Evolutionary conservation across 1,140 invertebrate genomes (phyloP), one percentile per base, ranked within the genome.

Genomic region (Cylas formicarius): DNA sequence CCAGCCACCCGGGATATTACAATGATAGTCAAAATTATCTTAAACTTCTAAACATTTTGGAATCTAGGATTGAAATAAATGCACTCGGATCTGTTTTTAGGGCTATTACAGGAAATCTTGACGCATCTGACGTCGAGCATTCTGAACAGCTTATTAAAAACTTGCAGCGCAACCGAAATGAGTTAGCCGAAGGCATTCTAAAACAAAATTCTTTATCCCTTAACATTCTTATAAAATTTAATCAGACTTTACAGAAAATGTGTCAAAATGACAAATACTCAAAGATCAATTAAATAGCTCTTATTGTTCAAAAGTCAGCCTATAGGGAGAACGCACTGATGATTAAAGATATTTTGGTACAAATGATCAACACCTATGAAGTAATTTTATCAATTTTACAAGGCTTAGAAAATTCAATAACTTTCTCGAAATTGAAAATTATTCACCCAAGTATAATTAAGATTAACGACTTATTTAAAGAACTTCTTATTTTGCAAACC

Each of bases 311-410:
- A 14, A 27, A n/a, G n/a, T n/a, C n/a, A 39, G 29, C 26, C 11
- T 8, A 5, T 4, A 9, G n/a, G 11, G 4, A 27, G 29, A 26
- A 40, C 17, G 4, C 13, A n/a, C 9, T 9, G 27, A 13, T 40
- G 2, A 27, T 27, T 5, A 40, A 40, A 28, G 37, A 27, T 40
- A 27, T 40, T 9, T 27, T 40, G n/a, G 29, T 16, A 17, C 37
- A 39, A 39, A 14, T 39, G 10, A 39, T 39, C 16, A 39, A 39
- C 19, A 10, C 18, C 4, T 39, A 39, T 16, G 37, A 39, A 39
- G 29, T 39, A 4, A 27, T 39, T 3, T 11, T 27, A 14, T 24
- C 37, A 26, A 39, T 16, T 8, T 27, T 39, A 27, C 21, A 24
- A 27, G 37, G 29, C 18, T 27, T 39, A 2, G 37, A 39, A 39